Base-by-base conservation (phyloP, 2,113 vertebrate genomes). In the Heterocephalus glaber region DNA sequence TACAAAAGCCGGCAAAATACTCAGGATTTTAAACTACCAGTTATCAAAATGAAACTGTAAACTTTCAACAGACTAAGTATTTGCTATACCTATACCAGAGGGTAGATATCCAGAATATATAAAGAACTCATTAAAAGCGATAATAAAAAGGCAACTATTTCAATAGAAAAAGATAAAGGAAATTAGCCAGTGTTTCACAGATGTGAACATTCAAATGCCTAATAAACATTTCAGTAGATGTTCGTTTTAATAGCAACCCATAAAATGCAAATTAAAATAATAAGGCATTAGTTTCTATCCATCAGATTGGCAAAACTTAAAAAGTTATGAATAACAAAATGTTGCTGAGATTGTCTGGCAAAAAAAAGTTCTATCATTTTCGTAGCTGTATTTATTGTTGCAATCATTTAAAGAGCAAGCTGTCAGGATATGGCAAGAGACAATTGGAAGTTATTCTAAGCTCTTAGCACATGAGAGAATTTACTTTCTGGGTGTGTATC, bases 181-280 rank as follows among this genome's bases (percentile, higher is more conserved):
- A 79, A 65, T 90, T 88, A 88, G 44, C 80, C 66, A 87, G 70
- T 30, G 76, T 85, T 90, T 96, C 65, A 90, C n/a, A 93, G 72
- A 77, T 68, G 28, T 47, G 7, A 82, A 49, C 70, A 58, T 35
- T 35, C 81, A 96, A 97, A 96, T 86, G 70, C 35, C 96, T 96
- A 90, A 92, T 94, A 92, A 95, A 95, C 76, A 81, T 95, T 41
- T 88, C 47, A 95, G 72, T 95, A 97, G 93, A 94, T 96, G 93
- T 90, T 97, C 26, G 83, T 95, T 96, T 96, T 88, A 95, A 88
- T 66, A 95, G 82, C 81, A 60, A 82, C 44, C 81, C 77, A 85
- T 90, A 96, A 97, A 97, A 96, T 96, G 95, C 89, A 96, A 95
- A 96, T 94, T 65, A 24, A 94, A 94, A 92, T 82, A 95, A 96